A percentile compares a stretch with the other conserved stretches of the same genome.
phyloP scores from a whole-genome alignment of 2,113 vertebrate genomes.

The Ardeotis arabs region DNA sequence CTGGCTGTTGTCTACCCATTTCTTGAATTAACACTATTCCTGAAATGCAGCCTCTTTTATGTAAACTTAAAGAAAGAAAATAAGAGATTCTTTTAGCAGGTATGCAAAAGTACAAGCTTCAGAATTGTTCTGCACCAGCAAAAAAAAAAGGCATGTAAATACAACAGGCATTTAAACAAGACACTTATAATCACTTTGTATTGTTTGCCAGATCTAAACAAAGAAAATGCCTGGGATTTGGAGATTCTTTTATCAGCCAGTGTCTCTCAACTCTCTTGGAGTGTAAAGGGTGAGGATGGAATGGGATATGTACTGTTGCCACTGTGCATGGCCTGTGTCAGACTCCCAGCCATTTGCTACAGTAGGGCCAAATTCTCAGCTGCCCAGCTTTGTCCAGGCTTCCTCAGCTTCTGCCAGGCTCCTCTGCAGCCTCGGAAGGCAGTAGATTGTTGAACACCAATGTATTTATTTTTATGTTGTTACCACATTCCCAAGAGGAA shows the following conservation, averaged over 20 bases:
- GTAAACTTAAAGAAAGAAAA: not conserved
- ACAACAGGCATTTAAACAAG: not conserved
- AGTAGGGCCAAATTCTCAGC: constrained; percentile 39
- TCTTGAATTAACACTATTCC: not conserved
- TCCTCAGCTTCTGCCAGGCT: constrained; percentile 21
- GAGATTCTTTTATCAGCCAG: not conserved
- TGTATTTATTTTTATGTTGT: constrained; percentile 69
- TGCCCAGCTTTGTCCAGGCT: constrained; percentile 63
- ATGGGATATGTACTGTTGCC: not conserved
- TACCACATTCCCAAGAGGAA: constrained; percentile 47
- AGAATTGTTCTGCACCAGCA: not conserved
- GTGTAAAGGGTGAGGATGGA: not conserved
- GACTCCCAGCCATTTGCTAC: not conserved
- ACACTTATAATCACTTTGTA: not conserved
- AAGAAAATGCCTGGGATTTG: not conserved
- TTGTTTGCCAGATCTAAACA: not conserved
- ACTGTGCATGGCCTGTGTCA: not conserved
- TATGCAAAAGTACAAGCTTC: not conserved
- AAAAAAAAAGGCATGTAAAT: not conserved
- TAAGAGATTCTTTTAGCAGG: not conserved
- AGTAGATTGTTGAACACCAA: constrained; percentile 42
- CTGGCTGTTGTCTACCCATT: not conserved
- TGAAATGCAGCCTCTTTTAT: not conserved
- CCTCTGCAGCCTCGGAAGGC: constrained; percentile 31
- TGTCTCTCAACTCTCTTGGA: not conserved